Evolutionary conservation across 2,888 invertebrate species (phyloP), one percentile per base, ranked within the genome.

Genomic region (Brachylomia viminalis): DNA sequence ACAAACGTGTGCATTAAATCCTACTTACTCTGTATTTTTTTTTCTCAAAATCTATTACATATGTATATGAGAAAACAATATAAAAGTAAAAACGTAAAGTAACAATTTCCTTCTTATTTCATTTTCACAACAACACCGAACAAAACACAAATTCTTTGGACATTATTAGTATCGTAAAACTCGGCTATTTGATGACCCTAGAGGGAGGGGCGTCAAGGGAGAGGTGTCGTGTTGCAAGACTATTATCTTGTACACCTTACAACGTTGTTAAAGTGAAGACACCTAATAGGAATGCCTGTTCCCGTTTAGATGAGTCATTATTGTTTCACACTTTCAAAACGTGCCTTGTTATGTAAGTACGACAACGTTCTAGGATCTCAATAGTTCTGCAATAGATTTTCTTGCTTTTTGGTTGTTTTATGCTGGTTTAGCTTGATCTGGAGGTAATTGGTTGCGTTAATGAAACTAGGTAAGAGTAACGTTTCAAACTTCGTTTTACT

Each of bases 211-310:
- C 23, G 62, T 33, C 54, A 62, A 67, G 77, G 73, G 68, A 77
- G 72, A 75, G 78, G 82, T 85, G 75, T 82, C 86, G 72, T 88
- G 89, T 86, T 85, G 82, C 87, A 79, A 70, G 72, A 75, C 80
- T 84, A 83, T 88, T 82, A 79, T 85, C 80, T 77, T 47, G 65
- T 77, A 82, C 82, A 84, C 80, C 84, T 85, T 85, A 79, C 81
- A 85, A 82, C 79, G 75, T 83, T 82, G 87, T 80, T 82, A 84
- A 75, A 69, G 76, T 68, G 79, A 77, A 72, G 82, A 77, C 75
- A 72, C 67, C 52, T 75, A 74, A 83, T 72, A 76, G 64, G 66
- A 75, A 78, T 76, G 80, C 56, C 75, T 77, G 71, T 75, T 65
- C 59, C 64, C 61, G 52, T 77, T 82, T 58, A 47, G 47, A 68